phyloP scores from a whole-genome alignment of 2,797 vertebrate genomes.

The Acropternis orthonyx region DNA sequence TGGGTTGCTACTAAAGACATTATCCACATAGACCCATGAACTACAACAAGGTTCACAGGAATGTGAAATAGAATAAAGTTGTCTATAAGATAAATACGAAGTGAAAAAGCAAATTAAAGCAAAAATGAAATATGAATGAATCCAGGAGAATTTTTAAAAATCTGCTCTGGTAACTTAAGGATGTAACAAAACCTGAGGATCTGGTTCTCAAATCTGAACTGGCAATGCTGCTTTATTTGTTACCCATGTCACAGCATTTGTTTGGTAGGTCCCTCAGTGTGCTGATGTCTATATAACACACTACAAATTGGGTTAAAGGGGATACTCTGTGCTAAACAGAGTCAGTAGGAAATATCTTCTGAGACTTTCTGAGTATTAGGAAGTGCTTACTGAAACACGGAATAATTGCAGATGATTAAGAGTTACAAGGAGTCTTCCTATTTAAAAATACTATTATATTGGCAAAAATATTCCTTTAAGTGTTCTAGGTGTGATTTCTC shows the following conservation, averaged over 20 bases:
- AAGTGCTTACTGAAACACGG: background rate
- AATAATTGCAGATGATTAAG: background rate
- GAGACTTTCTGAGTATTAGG: background rate
- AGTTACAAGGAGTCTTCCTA: background rate
- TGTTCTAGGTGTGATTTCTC: background rate
- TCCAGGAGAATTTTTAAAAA: background rate
- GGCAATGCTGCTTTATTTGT: background rate
- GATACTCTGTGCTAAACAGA: background rate
- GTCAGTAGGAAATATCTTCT: background rate
- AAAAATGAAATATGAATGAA: background rate
- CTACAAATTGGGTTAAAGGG: background rate
- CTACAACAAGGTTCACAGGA: background rate
- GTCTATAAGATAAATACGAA: slow-evolving; percentile 7
- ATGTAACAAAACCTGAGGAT: background rate
- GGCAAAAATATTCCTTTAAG: background rate
- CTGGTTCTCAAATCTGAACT: background rate
- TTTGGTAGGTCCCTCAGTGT: background rate
- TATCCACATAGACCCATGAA: background rate
- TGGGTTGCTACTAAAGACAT: slow-evolving; percentile 7
- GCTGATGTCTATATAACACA: background rate
- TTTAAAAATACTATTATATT: background rate
- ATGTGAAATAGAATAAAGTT: background rate
- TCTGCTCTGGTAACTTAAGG: fast-evolving
- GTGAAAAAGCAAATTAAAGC: background rate
- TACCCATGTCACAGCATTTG: background rate